A percentile compares a stretch with the other conserved stretches of the same genome.
Evolutionary conservation across 2,888 invertebrate genomes (phyloP).

Genomic region (Caenorhabditis sp.): DNA sequence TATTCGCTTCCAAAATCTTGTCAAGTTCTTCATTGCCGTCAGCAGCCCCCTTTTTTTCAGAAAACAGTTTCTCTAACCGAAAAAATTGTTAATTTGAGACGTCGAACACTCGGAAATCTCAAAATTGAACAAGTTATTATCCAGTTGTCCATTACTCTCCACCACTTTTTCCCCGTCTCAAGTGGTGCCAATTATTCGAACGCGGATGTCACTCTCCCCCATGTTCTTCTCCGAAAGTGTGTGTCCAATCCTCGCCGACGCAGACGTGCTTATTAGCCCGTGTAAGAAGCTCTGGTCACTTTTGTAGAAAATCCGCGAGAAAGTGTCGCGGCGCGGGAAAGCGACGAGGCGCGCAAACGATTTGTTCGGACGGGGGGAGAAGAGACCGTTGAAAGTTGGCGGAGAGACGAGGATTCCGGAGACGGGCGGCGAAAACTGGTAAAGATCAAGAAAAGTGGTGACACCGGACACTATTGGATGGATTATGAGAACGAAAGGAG

Average conservation of each 20-base stretch:
- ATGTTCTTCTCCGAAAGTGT: neutral
- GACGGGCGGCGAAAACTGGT: conserved; percentile 15
- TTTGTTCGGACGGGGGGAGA: conserved; percentile 6
- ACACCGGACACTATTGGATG: conserved; percentile 18
- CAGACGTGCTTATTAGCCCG: conserved; percentile 52
- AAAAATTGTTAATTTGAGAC: too few relatives aligned
- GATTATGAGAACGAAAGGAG: conserved; percentile 17
- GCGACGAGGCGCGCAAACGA: conserved; percentile 27
- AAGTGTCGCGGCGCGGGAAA: neutral
- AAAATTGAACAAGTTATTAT: too few relatives aligned
- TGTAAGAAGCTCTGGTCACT: conserved; percentile 37
- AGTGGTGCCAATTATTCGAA: conserved; percentile 30
- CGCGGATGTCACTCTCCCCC: neutral
- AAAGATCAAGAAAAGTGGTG: conserved; percentile 15
- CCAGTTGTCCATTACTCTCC: neutral
- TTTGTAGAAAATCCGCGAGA: neutral
- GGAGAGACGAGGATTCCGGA: conserved; percentile 16
- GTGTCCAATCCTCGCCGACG: conserved; percentile 3
- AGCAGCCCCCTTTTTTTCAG: neutral
- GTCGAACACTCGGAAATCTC: too few relatives aligned
- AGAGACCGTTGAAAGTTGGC: too few relatives aligned
- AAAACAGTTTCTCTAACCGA: too few relatives aligned
- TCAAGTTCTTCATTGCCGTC: too few relatives aligned
- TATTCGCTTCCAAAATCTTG: too few relatives aligned
- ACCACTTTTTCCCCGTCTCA: neutral